Evolutionary conservation across 2,797 vertebrate genomes (phyloP).

Genomic region (Calcarius lapponicus): DNA sequence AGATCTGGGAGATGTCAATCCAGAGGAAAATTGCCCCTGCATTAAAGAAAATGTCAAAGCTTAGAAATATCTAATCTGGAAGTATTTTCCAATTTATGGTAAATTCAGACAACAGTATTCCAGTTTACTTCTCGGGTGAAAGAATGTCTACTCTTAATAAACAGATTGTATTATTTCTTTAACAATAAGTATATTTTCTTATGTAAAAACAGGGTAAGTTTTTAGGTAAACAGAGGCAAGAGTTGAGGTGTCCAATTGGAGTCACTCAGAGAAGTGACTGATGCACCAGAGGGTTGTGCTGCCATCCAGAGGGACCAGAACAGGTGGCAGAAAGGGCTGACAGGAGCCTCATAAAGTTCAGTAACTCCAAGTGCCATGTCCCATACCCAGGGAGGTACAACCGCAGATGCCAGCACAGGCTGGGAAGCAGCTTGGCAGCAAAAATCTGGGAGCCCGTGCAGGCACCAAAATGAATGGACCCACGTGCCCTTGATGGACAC

Average conservation of each 20-base stretch:
- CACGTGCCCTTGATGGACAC: not conserved
- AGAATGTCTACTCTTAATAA: not conserved
- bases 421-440: not conserved
- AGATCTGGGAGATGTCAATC: not conserved
- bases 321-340: not conserved
- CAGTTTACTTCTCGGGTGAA: not conserved
- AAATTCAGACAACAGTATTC: not conserved
- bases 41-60: not conserved
- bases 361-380: not conserved
- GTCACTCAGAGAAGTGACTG: not conserved
- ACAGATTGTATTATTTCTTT: not conserved
- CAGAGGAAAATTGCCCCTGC: not conserved
- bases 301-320: not conserved
- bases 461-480: not conserved
- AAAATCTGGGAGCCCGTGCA: not conserved
- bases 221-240: not conserved
- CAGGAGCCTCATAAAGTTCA: not conserved
- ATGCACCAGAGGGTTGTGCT: fast-evolving
- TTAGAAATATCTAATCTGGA: not conserved
- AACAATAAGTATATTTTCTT: not conserved
- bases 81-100: not conserved
- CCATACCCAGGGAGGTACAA: not conserved
- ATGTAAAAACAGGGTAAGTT: not conserved
- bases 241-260: not conserved
- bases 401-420: not conserved